Conservation (phyloP, 1,140 invertebrate species). For the Macrotrachela quadricornifera region DNA sequence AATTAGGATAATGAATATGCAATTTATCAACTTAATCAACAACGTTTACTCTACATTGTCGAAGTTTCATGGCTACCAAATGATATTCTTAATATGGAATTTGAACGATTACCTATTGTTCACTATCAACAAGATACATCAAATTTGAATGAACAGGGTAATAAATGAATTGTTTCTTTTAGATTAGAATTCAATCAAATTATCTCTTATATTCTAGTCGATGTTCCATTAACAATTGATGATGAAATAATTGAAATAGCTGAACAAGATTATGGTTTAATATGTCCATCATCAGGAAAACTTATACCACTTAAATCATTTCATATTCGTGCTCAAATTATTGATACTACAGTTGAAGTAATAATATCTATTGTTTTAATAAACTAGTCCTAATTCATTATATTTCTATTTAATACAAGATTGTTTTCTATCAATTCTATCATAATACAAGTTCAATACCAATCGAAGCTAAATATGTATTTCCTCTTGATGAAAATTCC, state of each 20-base stretch:
- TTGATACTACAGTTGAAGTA: constrained; percentile 27
- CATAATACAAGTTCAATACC: constrained; percentile 16
- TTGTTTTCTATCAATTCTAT: constrained; percentile 23
- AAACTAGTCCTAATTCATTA: constrained; percentile 21
- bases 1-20: constrained; percentile 26
- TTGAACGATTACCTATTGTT: too few relatives aligned
- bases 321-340: constrained; percentile 21
- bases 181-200: too few relatives aligned
- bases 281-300: not conserved
- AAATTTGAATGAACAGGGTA: too few relatives aligned
- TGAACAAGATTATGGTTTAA: too few relatives aligned
- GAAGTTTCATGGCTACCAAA: constrained; percentile 15
- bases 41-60: constrained; percentile 22
- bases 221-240: too few relatives aligned
- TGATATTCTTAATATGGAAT: too few relatives aligned
- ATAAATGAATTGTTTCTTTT: too few relatives aligned
- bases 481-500: constrained; percentile 28
- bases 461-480: constrained; percentile 32
- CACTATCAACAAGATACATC: too few relatives aligned
- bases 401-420: constrained; percentile 25
- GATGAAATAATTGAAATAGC: too few relatives aligned
- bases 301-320: constrained; percentile 20
- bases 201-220: too few relatives aligned
- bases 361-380: constrained; percentile 15
- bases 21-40: constrained; percentile 21